Base-by-base conservation (phyloP, 1,140 invertebrate species). In the Heliothis virescens region DNA sequence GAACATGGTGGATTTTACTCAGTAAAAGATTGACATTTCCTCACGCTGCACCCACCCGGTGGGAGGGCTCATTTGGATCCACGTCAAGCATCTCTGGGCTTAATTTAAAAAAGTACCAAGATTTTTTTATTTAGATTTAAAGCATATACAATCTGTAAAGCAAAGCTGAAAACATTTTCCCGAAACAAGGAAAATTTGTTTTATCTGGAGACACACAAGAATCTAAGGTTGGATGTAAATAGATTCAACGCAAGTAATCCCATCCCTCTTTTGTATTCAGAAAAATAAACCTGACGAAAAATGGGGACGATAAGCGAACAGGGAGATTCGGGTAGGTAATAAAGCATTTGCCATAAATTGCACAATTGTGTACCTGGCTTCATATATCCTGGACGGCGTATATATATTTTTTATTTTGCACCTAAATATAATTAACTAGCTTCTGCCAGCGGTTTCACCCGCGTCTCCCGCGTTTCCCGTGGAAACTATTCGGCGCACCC, bases 341-440 rank as follows among this genome's bases (percentile, higher is more conserved):
- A 76, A 76, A 76, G 52, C 74, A 76, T 76, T 53, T 65, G n/a
- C 48, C 60, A 76, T 76, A 76, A 76, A 76, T 76, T 76, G 60
- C 74, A 63, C 74, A 53, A 52, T 53, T 60, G 74, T 76, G 57
- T 60, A 62, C 41, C 72, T 74, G 57, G 12, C 34, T 59, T 60
- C 2, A 74, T 16, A 62, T 74, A 62, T 74, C 26, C 18, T 57
- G 53, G 29, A 34, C 15, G 41, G 15, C n/a, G 7, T 18, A 34
- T 48, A 60, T 74, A 16, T 73, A 15, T 55, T 41, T 48, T 29
- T 16, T 48, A 57, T 73, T 59, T 47, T 16, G 47, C 12, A 72
- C 53, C 9, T 9, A 21, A 16, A 10, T 18, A 21, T 41, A 41
- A 41, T 41, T 41, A n/a, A n/a, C n/a, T n/a, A n/a, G n/a, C n/a